Evolutionary conservation across 2,888 invertebrate genomes (phyloP).

Genomic region (Ochropacha duplaris): DNA sequence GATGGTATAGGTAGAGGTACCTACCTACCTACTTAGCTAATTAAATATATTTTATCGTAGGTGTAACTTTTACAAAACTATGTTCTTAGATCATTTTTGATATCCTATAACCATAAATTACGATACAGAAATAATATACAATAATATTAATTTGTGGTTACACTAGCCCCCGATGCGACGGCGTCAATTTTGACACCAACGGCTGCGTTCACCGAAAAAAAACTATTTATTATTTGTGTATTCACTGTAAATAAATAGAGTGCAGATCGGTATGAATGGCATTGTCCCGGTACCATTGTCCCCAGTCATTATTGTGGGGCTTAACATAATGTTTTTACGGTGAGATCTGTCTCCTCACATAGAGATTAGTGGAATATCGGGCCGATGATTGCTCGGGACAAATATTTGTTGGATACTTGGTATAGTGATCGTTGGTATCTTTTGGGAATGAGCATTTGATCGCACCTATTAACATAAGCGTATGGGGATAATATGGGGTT

Average conservation of each 20-base stretch:
- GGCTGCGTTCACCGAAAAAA: slow-evolving; percentile 54
- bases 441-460: slow-evolving; percentile 47
- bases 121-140: background rate
- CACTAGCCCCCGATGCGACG: slow-evolving; percentile 33
- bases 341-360: slow-evolving; percentile 49
- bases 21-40: too few relatives aligned
- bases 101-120: too few relatives aligned
- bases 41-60: too few relatives aligned
- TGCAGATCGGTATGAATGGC: slow-evolving; percentile 59
- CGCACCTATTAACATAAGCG: slow-evolving; percentile 43
- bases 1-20: too few relatives aligned
- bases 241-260: slow-evolving; percentile 74
- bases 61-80: too few relatives aligned
- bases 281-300: slow-evolving; percentile 65
- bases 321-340: slow-evolving; percentile 61
- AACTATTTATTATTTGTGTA: slow-evolving; percentile 73
- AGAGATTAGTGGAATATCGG: slow-evolving; percentile 66
- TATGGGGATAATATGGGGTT: background rate
- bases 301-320: slow-evolving; percentile 47
- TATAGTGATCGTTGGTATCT: slow-evolving; percentile 28
- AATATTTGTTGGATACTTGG: slow-evolving; percentile 62
- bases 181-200: slow-evolving; percentile 76
- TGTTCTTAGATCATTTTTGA: too few relatives aligned
- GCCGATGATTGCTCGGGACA: slow-evolving; percentile 60
- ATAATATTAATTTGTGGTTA: background rate